Conservation (phyloP, 2,113 vertebrate species). For the Oryzias celebensis region DNA sequence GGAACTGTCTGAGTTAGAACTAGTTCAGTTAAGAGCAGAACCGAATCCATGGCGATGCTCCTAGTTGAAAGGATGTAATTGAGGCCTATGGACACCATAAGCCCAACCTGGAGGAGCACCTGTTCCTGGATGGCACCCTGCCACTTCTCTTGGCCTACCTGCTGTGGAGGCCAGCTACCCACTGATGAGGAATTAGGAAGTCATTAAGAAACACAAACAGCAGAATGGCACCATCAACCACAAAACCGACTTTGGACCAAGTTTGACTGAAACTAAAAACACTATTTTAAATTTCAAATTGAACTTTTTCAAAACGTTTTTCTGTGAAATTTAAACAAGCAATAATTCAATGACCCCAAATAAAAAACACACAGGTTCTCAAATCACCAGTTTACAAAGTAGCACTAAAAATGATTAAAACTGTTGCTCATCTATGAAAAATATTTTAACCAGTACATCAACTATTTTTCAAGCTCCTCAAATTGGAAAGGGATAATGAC, state of each 20-base stretch:
- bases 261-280: constrained; percentile 1
- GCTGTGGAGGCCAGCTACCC: constrained; percentile 69
- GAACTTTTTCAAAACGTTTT: too few species aligned
- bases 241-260: constrained; percentile 46
- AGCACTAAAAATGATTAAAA: too few species aligned
- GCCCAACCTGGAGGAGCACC: constrained; percentile 69
- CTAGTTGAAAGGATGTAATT: constrained; percentile 61
- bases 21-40: constrained; percentile 23
- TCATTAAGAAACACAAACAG: constrained; percentile 78
- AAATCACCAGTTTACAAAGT: too few species aligned
- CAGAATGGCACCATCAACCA: constrained; percentile 56
- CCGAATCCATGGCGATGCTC: constrained; percentile 25
- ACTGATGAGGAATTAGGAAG: constrained; percentile 78
- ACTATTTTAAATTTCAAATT: too few species aligned
- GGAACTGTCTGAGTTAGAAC: constrained; percentile 11
- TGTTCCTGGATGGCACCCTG: constrained; percentile 73
- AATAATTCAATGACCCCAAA: too few species aligned
- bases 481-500: constrained; percentile 6
- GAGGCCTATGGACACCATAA: constrained; percentile 68
- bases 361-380: too few species aligned
- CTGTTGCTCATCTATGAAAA: too few species aligned
- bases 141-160: constrained; percentile 69
- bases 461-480: constrained; percentile 1
- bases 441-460: neutral
- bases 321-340: too few species aligned